These are phyloP conservation scores for Philotrypesis tridentata DNA, from an alignment of 1,140 invertebrate genomes.

Conservation along the genomic window DNA sequence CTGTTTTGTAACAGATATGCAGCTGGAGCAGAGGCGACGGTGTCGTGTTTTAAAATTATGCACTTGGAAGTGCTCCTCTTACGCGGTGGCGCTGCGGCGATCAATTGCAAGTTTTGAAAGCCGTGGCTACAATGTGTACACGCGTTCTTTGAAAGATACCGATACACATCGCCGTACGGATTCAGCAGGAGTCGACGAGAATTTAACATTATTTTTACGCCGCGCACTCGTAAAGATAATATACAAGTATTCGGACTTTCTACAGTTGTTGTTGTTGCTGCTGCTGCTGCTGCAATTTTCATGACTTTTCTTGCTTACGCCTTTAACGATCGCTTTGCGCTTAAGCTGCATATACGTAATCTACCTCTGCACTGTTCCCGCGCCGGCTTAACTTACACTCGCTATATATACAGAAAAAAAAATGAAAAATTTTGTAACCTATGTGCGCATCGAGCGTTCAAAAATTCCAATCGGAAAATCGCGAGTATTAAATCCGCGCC, in stretches of 20 bases:
- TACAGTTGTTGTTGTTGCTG: too few species aligned
- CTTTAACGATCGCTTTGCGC: too few species aligned
- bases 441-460: too few species aligned
- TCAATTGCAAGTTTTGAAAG: conserved; percentile 35
- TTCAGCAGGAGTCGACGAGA: background rate
- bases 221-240: background rate
- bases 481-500: too few species aligned
- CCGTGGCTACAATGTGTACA: conserved; percentile 9
- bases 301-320: background rate
- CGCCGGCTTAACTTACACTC: too few species aligned
- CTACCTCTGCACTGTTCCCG: too few species aligned
- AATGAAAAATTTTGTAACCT: too few species aligned
- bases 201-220: background rate
- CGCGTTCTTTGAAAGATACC: background rate
- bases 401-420: too few species aligned
- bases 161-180: background rate
- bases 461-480: too few species aligned
- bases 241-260: background rate
- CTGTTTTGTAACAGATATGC: background rate
- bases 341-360: too few species aligned
- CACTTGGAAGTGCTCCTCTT: background rate
- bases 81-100: conserved; percentile 10
- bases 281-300: background rate
- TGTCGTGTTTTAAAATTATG: conserved; percentile 25
- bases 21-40: background rate